Conservation (phyloP, 2,113 vertebrate genomes). For the Atractosteus spatula region DNA sequence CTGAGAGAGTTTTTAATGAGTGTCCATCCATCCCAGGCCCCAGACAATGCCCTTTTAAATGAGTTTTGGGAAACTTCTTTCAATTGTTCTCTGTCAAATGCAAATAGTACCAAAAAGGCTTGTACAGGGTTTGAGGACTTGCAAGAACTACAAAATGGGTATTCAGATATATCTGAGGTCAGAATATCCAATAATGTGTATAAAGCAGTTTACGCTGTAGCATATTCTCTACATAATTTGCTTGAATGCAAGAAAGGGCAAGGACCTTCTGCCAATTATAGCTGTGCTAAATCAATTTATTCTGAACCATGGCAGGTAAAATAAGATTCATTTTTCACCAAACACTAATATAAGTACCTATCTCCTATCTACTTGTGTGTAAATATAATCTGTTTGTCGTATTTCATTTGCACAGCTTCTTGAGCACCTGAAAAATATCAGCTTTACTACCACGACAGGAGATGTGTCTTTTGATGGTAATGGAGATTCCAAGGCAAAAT, state of each 20-base stretch:
- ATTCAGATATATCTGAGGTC: neutral
- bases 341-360: neutral
- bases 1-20: constrained; percentile 1
- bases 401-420: constrained; percentile 6
- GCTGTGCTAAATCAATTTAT: neutral
- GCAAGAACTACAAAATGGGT: neutral
- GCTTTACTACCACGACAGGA: constrained; percentile 4
- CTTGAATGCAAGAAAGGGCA: neutral
- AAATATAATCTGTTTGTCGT: neutral
- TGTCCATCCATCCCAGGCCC: neutral
- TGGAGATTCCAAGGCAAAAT: neutral
- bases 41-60: neutral
- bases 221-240: neutral
- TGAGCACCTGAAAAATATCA: constrained; percentile 3
- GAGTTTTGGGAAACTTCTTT: constrained; percentile 7
- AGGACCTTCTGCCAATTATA: constrained; percentile 7
- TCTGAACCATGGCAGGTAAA: neutral
- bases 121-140: neutral
- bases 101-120: too few species aligned
- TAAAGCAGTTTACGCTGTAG: neutral
- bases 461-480: constrained; percentile 11
- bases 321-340: neutral
- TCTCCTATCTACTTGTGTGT: neutral
- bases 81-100: neutral
- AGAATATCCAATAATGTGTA: neutral